Conservation (phyloP, 2,797 vertebrate genomes). For the Periophthalmus magnuspinnatus region DNA sequence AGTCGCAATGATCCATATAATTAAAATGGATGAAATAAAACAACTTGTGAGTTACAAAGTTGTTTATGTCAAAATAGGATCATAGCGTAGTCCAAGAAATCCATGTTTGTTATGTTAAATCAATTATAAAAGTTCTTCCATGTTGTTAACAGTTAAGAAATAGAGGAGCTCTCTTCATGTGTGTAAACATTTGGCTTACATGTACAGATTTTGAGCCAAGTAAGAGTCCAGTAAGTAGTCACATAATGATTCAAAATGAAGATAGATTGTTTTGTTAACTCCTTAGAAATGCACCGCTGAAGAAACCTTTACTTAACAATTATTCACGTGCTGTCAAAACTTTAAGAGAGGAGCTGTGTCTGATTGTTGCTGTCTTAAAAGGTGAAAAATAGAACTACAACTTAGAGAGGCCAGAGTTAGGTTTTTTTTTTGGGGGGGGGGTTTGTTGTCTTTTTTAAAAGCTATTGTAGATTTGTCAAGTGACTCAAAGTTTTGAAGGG, state of each 20-base stretch:
- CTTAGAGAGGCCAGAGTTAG: no score
- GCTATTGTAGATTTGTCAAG: no score
- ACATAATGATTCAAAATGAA: background rate
- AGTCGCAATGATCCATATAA: background rate
- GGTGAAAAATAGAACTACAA: no score
- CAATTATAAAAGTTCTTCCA: conserved; percentile 17
- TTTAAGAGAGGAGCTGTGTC: background rate
- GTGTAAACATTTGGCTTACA: background rate
- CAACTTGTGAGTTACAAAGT: conserved; percentile 3
- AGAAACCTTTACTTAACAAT: background rate
- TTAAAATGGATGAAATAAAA: background rate
- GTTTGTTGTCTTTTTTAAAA: no score
- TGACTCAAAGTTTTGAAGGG: no score
- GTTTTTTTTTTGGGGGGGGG: no score
- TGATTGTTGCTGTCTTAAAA: no score
- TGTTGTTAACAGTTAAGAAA: conserved; percentile 21
- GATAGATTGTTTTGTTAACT: background rate
- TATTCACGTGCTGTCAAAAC: background rate
- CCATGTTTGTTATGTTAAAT: conserved; percentile 8
- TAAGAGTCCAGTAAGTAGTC: background rate
- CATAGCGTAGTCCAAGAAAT: conserved; percentile 1
- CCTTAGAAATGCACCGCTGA: background rate
- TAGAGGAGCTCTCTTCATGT: background rate
- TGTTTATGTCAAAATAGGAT: conserved; percentile 20
- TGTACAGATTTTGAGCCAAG: background rate